Evolutionary conservation across 2,113 vertebrate species (phyloP).

Genomic region (Oreochromis aureus): DNA sequence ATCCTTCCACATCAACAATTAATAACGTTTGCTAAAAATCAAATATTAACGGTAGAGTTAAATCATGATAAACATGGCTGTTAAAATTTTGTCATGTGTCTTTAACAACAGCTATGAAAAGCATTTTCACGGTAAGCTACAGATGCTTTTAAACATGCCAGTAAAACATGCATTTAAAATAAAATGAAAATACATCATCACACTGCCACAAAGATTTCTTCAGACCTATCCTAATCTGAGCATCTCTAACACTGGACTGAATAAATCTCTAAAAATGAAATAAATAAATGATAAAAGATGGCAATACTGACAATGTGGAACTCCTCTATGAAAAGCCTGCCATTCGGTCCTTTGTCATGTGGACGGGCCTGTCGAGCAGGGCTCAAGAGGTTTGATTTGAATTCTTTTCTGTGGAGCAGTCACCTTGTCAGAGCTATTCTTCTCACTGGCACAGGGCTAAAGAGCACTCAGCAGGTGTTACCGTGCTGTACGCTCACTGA

Average conservation of each 20-base stretch:
- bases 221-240: not conserved
- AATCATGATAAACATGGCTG: not conserved
- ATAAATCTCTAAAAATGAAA: not conserved
- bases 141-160: not conserved
- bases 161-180: not conserved
- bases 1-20: not conserved
- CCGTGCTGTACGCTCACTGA: not conserved
- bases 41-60: fast-evolving
- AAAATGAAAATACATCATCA: not conserved
- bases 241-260: not conserved
- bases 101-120: not conserved
- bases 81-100: not conserved
- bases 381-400: constrained; percentile 34
- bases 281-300: not conserved
- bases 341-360: constrained; percentile 14
- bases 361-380: not conserved
- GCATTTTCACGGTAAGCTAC: not conserved
- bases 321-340: not conserved
- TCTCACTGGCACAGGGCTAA: constrained; percentile 12
- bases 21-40: not conserved
- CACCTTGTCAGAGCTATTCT: constrained; percentile 34
- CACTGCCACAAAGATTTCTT: not conserved
- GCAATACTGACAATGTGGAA: not conserved
- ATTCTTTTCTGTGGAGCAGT: constrained; percentile 10
- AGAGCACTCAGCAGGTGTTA: constrained; percentile 18